These are phyloP conservation scores for Cheumatopsyche charites DNA, from an alignment of 1,140 invertebrate species.

Conservation along the genomic window DNA sequence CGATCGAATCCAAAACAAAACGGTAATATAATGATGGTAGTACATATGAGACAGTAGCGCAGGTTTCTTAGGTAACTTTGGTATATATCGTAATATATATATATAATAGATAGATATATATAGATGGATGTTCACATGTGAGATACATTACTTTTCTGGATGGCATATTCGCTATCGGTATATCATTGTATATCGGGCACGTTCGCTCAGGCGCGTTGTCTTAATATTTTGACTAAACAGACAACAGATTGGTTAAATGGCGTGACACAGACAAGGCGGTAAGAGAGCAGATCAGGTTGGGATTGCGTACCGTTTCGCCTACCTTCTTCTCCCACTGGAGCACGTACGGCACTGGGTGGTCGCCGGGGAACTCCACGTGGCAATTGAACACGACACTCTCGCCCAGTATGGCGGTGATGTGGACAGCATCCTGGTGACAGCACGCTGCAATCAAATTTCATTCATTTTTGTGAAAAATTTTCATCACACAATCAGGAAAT, in stretches of 20 bases:
- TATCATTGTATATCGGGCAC: constrained; percentile 11
- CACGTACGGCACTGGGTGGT: constrained; percentile 93
- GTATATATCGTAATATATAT: constrained; percentile 19
- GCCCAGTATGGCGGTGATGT: constrained; percentile 93
- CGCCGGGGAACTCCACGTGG: constrained; percentile 93
- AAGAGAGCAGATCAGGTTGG: constrained; percentile 61
- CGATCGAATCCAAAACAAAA: neutral
- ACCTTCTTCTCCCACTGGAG: constrained; percentile 98
- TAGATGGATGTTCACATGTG: constrained; percentile 30
- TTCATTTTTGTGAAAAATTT: no score
- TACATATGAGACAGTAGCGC: neutral
- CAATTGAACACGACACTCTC: constrained; percentile 96
- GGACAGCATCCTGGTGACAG: constrained; percentile 85
- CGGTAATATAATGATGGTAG: neutral
- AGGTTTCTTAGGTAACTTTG: constrained; percentile 7
- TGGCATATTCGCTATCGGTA: constrained; percentile 10
- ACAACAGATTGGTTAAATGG: constrained; percentile 43
- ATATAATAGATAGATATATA: constrained; percentile 21
- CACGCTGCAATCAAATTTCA: constrained; percentile 55
- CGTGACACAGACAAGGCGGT: constrained; percentile 64
- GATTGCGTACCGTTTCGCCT: constrained; percentile 89
- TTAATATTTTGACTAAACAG: constrained; percentile 43
- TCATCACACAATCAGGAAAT: no score
- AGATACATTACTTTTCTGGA: constrained; percentile 44
- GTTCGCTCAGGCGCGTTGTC: constrained; percentile 34